A percentile compares a stretch with the other conserved stretches of the same genome.
Evolutionary conservation across 2,797 vertebrate species (phyloP).

Genomic region (Scarus forsteni): DNA sequence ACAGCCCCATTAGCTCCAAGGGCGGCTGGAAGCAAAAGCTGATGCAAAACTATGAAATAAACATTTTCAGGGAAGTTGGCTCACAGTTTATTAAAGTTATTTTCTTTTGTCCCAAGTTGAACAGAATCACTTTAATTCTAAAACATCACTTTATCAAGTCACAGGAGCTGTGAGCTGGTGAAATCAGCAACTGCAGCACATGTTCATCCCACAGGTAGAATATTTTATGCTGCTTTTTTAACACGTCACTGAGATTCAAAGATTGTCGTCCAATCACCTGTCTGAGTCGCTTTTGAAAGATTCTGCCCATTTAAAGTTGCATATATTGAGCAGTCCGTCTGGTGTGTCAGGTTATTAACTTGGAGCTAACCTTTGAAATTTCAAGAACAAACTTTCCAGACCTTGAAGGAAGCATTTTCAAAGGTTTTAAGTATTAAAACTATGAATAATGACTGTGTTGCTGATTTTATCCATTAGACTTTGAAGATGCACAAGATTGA

Average conservation of each 20-base stretch:
- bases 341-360: too few relatives aligned
- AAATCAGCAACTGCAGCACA: background rate
- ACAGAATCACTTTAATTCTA: background rate
- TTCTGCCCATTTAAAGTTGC: too few relatives aligned
- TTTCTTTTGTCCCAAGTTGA: background rate
- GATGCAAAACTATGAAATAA: conserved; percentile 42
- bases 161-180: background rate
- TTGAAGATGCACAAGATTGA: too few relatives aligned
- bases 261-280: background rate
- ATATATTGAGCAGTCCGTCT: too few relatives aligned
- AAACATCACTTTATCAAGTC: background rate
- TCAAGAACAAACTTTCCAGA: too few relatives aligned
- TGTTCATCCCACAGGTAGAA: background rate
- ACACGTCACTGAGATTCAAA: background rate
- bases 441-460: too few relatives aligned
- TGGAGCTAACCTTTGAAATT: too few relatives aligned
- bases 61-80: conserved; percentile 1
- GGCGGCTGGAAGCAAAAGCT: background rate
- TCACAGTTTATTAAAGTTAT: background rate
- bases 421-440: too few relatives aligned
- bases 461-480: too few relatives aligned
- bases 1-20: background rate
- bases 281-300: too few relatives aligned
- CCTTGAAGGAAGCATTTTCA: too few relatives aligned
- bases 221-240: background rate